Base-by-base conservation (phyloP, 2,797 vertebrate species). In the Gambusia yucatana region DNA sequence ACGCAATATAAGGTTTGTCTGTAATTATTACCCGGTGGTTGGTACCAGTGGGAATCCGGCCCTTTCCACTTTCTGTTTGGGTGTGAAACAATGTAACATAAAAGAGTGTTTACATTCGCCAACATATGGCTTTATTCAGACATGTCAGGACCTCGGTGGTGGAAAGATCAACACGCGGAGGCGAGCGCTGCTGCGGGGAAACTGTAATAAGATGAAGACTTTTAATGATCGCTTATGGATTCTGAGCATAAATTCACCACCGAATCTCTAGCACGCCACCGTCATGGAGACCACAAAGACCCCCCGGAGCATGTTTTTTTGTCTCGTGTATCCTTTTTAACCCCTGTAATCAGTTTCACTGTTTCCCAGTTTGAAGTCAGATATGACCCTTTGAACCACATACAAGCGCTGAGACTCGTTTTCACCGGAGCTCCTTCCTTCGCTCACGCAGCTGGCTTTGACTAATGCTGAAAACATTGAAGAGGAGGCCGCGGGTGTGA, bases 1-100 rank as follows among this genome's bases (percentile, higher is more conserved):
- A 79, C n/a, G 80, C 48, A 79, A 78, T 61, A 2, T 47, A 55
- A 59, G 39, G 73, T 73, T 75, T 75, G 73, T 75, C 47, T 70
- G 69, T 76, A 70, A 77, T 78, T 71, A 80, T 79, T 76, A 82
- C 69, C 70, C 77, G 48, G 79, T 65, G 83, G 57, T 41, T 47
- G 28, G 63, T 36, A 63, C 43, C 36, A n/a, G 65, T 41, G 78
- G 48, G 74, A 82, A 63, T 28, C 25, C 59, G 46, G 43, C 9
- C 61, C 71, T 72, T 70, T 76, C 22, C 71, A 30, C 63, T 59
- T 70, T 71, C 46, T 33, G 5, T 71, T 43, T 75, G 63, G 61
- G 65, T 72, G 43, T 46, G 52, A 77, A 43, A 28, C 22, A 75
- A 20, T 48, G 55, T 3, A 65, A 20, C 46, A 52, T 52, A 65